Evolutionary conservation across 2,888 invertebrate species (phyloP).

Genomic region (Altica lythri): DNA sequence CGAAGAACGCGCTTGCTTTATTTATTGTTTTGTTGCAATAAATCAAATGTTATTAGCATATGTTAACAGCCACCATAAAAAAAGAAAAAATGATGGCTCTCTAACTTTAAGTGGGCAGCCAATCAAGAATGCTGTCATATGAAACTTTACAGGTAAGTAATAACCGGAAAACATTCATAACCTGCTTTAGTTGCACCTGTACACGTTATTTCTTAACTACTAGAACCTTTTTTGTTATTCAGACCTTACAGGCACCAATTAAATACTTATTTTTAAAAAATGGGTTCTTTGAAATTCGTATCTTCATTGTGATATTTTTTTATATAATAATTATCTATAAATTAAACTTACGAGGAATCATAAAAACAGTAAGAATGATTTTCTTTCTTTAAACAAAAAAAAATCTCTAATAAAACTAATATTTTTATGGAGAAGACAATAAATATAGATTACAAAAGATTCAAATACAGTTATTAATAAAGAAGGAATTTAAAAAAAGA

Average conservation of each 20-base stretch:
- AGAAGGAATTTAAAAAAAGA: no score
- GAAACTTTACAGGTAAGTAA: constrained; percentile 4
- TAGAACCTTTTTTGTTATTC: constrained; percentile 1
- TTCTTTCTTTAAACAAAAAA: no score
- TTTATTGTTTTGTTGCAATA: constrained; percentile 1
- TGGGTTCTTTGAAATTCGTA: not conserved
- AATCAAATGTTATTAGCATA: constrained; percentile 7
- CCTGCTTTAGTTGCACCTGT: constrained; percentile 7
- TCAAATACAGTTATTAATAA: no score
- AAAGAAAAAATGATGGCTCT: not conserved
- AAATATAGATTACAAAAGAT: no score
- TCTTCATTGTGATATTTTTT: no score
- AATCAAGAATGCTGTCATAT: constrained; percentile 3
- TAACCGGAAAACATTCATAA: constrained; percentile 13
- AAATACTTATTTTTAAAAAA: not conserved
- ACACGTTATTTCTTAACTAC: constrained; percentile 1
- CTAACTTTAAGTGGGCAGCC: not conserved
- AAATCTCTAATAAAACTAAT: no score
- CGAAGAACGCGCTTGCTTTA: no score
- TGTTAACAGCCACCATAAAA: constrained; percentile 5
- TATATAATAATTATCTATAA: no score
- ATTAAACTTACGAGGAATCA: no score
- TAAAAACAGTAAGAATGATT: no score
- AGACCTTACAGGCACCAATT: not conserved
- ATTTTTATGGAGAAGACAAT: no score